Conservation (phyloP, 2,797 vertebrate genomes). For the Tinamus major region DNA sequence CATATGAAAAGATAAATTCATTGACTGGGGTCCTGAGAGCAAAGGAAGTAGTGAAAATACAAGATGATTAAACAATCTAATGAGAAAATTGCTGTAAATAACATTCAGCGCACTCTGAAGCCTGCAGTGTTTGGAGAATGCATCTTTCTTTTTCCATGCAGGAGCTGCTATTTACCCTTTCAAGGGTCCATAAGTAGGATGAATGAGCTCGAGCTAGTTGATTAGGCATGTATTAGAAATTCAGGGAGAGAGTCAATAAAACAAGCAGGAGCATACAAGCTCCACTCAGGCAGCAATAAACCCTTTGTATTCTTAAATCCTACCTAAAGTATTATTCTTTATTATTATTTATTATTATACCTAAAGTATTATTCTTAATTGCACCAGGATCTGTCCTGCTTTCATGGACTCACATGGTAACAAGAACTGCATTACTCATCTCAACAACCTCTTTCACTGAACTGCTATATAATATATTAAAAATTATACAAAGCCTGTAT, state of each 20-base stretch:
- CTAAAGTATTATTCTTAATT: background rate
- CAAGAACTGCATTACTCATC: background rate
- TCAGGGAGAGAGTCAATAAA: background rate
- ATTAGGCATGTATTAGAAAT: background rate
- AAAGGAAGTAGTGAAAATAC: background rate
- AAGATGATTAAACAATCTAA: background rate
- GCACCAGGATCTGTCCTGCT: background rate
- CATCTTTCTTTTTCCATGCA: fast-evolving
- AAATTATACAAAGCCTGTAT: background rate
- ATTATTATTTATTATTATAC: too few relatives aligned
- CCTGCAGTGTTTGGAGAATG: background rate
- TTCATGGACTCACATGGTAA: background rate
- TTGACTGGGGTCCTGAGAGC: background rate
- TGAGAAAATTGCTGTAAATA: background rate
- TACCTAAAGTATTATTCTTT: background rate
- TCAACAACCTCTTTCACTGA: background rate
- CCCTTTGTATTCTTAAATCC: background rate
- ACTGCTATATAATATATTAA: constrained; percentile 2
- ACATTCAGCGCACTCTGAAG: background rate
- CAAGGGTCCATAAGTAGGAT: background rate
- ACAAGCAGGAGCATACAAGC: background rate
- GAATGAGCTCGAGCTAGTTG: background rate
- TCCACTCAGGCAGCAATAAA: background rate
- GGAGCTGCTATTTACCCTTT: background rate
- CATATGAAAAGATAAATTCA: background rate